Percentiles rank a stretch among this genome's conserved stretches.
Evolutionary conservation across 2,113 vertebrate genomes (phyloP).

Genomic region (Apteryx owenii): DNA sequence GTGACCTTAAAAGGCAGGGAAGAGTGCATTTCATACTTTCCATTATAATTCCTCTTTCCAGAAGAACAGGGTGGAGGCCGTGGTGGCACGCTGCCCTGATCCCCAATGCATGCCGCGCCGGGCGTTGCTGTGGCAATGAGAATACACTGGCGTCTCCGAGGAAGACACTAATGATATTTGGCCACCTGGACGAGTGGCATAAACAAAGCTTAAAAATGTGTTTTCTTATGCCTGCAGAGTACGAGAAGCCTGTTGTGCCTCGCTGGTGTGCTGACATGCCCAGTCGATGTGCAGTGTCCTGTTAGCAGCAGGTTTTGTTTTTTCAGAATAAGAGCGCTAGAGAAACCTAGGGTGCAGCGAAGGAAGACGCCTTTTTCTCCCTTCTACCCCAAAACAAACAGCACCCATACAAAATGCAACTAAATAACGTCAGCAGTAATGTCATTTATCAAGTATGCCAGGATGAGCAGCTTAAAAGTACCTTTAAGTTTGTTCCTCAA

Average conservation of each 20-base stretch:
- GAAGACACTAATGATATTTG: background rate
- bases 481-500: background rate
- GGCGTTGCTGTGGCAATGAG: background rate
- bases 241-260: background rate
- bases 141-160: background rate
- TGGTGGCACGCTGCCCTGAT: background rate
- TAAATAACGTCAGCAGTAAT: background rate
- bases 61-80: constrained; percentile 8
- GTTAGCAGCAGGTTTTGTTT: background rate
- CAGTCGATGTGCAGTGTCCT: background rate
- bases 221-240: background rate
- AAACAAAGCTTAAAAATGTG: background rate
- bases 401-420: background rate
- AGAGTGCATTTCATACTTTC: background rate
- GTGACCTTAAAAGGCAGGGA: constrained; percentile 59
- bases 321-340: background rate
- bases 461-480: background rate
- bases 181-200: background rate
- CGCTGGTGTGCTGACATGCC: rapidly evolving
- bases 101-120: background rate
- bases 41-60: background rate
- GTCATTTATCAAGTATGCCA: background rate
- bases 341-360: background rate
- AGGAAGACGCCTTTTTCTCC: background rate
- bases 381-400: background rate